These are phyloP conservation scores for Acleris sparsana DNA, from an alignment of 2,888 invertebrate genomes.

Conservation along the genomic window DNA sequence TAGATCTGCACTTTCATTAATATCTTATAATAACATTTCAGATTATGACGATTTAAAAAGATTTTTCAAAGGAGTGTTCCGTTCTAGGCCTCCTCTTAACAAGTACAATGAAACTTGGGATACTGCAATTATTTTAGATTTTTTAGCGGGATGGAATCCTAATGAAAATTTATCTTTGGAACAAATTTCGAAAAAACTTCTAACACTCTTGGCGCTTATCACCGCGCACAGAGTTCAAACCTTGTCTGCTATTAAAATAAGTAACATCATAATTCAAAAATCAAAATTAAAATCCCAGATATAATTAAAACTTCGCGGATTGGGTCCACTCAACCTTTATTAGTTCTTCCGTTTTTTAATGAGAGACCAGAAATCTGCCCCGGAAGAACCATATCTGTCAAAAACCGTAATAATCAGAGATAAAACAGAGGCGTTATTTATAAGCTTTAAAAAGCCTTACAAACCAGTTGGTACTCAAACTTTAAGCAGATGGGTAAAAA, in stretches of 20 bases:
- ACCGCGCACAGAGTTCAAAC: conserved; percentile 44
- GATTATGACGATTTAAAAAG: conserved; percentile 15
- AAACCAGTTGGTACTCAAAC: no score
- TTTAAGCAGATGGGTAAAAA: no score
- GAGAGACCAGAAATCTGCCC: conserved; percentile 1
- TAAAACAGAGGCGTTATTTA: no score
- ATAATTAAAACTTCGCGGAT: conserved; percentile 4
- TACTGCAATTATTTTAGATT: conserved; percentile 26
- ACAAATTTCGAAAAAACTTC: conserved; percentile 38
- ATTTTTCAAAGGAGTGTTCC: conserved; percentile 37
- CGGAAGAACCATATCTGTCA: not conserved
- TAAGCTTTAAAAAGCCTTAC: no score
- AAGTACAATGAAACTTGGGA: conserved; percentile 36
- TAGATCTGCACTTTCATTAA: conserved; percentile 27
- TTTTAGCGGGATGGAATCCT: conserved; percentile 27
- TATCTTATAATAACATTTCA: conserved; percentile 12
- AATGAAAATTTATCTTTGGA: conserved; percentile 34
- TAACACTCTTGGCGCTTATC: conserved; percentile 41
- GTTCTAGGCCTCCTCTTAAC: conserved; percentile 33
- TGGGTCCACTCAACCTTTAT: not conserved
- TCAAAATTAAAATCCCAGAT: conserved; percentile 1
- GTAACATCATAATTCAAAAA: conserved; percentile 34
- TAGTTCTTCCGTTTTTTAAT: not conserved
- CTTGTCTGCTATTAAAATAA: conserved; percentile 39
- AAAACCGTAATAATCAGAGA: no score